These are phyloP conservation scores for Oncorhynchus kisutch DNA, from an alignment of 2,113 vertebrate species.

Conservation along the genomic window DNA sequence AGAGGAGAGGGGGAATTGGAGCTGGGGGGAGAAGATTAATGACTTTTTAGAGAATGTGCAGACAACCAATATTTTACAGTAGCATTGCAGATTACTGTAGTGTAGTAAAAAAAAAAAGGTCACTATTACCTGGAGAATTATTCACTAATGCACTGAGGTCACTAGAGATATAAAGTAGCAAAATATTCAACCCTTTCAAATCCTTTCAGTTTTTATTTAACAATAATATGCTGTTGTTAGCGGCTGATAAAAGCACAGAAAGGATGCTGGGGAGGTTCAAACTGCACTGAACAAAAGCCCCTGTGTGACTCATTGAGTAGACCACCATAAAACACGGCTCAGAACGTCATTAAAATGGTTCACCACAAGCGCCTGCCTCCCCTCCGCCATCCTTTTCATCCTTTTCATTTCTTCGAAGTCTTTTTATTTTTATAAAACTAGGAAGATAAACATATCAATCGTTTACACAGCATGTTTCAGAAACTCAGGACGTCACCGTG, in stretches of 20 bases:
- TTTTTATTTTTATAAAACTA: constrained; percentile 35
- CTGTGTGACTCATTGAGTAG: constrained; percentile 21
- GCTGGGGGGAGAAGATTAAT: constrained; percentile 29
- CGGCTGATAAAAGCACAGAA: constrained; percentile 8
- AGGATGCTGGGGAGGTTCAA: constrained; percentile 4
- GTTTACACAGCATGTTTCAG: constrained; percentile 3
- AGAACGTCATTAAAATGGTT: constrained; percentile 30
- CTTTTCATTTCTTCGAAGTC: too few relatives aligned
- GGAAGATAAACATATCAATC: constrained; percentile 15
- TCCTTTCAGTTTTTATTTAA: not conserved
- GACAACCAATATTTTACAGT: constrained; percentile 23
- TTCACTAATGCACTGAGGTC: constrained; percentile 12
- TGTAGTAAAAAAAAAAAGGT: constrained; percentile 16
- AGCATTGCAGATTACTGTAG: constrained; percentile 19
- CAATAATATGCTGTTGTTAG: not conserved
- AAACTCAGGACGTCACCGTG: not conserved
- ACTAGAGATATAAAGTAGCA: not conserved
- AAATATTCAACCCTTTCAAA: not conserved
- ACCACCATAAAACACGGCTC: not conserved
- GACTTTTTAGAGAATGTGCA: constrained; percentile 24
- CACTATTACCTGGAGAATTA: constrained; percentile 6
- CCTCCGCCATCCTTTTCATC: constrained; percentile 13
- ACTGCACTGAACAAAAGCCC: constrained; percentile 21
- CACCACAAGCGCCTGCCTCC: constrained; percentile 7
- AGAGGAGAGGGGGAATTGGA: constrained; percentile 8